Evolutionary conservation across 2,797 vertebrate species (phyloP), one percentile per base, ranked within the genome.

Genomic region (Tinamus major): DNA sequence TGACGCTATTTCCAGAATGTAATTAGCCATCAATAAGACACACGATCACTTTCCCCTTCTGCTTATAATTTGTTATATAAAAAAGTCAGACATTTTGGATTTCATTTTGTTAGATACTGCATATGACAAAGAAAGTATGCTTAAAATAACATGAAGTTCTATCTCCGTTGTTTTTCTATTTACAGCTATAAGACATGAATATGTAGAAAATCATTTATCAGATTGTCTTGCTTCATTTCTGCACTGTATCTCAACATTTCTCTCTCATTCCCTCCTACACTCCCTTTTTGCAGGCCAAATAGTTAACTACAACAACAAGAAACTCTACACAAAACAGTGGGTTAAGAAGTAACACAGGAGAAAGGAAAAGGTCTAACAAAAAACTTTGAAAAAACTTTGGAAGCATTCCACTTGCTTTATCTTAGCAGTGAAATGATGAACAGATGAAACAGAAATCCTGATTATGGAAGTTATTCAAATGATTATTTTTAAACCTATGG

Each of bases 401-500:
- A 87, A 82, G 35, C 12, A 68, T 64, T 68, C 53, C 9, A 65
- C 9, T 78, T 24, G 3, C 33, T 42, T 48, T n/a, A 18, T 55
- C 91, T 92, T 55, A 94, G 37, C 37, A 55, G 18, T 62, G 26
- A 74, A 92, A 68, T 0, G 0, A 70, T 27, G 14, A 37, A 44
- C 24, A n/a, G n/a, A n/a, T n/a, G n/a, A n/a, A n/a, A n/a, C n/a
- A n/a, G n/a, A n/a, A n/a, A n/a, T n/a, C 56, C 59, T 92, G 79
- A 77, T 18, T 6, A 68, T 46, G 26, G 90, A 96, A 84, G 62
- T 89, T 84, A 94, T 88, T 85, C 56, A 96, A 90, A 95, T 87
- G 6, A 58, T 3, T 41, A 53, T 84, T 95, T 95, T 95, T 77
- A 95, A 96, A 95, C 74, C 39, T 93, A 93, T 85, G 78, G 17